Evolutionary conservation across 2,888 invertebrate genomes (phyloP), one percentile per base, ranked within the genome.

Genomic region (Schizotus pectinicornis): DNA sequence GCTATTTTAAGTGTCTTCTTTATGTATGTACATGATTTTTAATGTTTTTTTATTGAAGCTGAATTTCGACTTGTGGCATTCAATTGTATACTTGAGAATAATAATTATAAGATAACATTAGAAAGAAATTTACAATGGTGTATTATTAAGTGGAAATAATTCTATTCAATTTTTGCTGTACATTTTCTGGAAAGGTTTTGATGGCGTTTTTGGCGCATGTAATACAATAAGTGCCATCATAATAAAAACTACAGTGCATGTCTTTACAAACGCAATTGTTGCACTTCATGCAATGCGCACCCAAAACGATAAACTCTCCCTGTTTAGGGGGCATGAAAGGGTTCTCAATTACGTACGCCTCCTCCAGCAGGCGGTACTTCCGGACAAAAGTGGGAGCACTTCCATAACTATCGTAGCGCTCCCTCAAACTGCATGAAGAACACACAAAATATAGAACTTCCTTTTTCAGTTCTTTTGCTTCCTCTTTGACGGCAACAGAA

Each of bases 331-430:
- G 85, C 69, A 87, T 85, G 74, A 94, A 95, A 0, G 95, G 95
- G 80, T 95, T 94, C 72, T 89, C 90, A 85, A 92, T 89, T 0
- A 94, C 79, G 77, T 89, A 95, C 60, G 87, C 88, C 32, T 91
- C 85, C 74, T 92, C 92, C 64, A 83, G 80, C 52, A 93, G 85
- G 33, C 80, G 77, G 35, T 91, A 81, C 55, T 87, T 84, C 63
- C 86, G 85, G 1, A 87, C 85, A 76, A 92, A 93, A 2, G 90
- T 88, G 14, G 94, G 92, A 59, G 84, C 83, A 8, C 78, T 82
- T 13, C 94, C 94, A 77, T 87, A 90, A 73, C 90, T 94, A 66
- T 92, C 86, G 53, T 86, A 90, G 63, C 84, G 84, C 78, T 92
- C 92, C 64, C 81, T 77, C 71, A 93, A 77, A 30, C 80, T 78